These are phyloP conservation scores for Pseudomyrmex concolor DNA, from an alignment of 1,140 invertebrate species.

Conservation along the genomic window DNA sequence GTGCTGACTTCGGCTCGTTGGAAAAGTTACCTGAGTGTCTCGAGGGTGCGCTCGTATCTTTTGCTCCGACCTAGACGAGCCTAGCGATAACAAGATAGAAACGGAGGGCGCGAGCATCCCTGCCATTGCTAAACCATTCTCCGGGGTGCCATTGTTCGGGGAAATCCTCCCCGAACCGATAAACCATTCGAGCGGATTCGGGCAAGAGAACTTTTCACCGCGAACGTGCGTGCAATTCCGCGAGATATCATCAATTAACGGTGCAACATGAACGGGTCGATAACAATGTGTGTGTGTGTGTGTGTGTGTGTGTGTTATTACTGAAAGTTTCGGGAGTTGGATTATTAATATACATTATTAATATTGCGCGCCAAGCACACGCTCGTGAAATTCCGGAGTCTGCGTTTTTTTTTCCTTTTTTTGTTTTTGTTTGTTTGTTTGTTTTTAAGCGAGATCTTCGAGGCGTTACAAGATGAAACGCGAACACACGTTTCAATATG, in stretches of 20 bases:
- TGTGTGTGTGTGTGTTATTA: neutral
- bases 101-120: constrained; percentile 23
- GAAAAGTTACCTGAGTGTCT: constrained; percentile 64
- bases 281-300: neutral
- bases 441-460: neutral
- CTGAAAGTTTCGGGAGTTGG: constrained; percentile 4
- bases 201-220: constrained; percentile 38
- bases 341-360: constrained; percentile 39
- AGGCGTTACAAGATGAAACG: neutral
- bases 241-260: constrained; percentile 43
- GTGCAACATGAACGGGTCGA: constrained; percentile 15
- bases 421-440: too few species aligned
- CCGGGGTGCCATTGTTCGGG: constrained; percentile 65
- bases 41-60: constrained; percentile 68
- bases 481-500: constrained; percentile 39
- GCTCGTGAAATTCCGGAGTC: neutral
- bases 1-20: constrained; percentile 67
- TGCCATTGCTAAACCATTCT: constrained; percentile 47
- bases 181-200: constrained; percentile 67
- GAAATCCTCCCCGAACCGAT: constrained; percentile 58
- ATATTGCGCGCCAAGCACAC: neutral
- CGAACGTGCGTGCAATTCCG: constrained; percentile 12
- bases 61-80: constrained; percentile 26
- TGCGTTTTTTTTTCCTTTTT: neutral
- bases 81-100: constrained; percentile 54